Conservation (phyloP, 2,888 invertebrate genomes). For the Drosophila koepferae region DNA sequence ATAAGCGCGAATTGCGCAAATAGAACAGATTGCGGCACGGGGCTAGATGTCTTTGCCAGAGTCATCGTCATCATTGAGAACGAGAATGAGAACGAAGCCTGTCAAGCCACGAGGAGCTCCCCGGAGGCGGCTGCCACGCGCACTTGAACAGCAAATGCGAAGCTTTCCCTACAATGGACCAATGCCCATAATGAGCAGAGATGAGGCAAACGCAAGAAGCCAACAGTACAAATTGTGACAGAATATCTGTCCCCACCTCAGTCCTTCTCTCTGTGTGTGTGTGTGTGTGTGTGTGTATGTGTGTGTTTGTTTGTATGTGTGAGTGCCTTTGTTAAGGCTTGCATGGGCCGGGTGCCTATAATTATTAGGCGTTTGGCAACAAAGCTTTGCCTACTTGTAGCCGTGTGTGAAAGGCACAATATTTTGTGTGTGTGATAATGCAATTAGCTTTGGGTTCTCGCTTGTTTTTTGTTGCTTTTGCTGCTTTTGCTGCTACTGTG, state of each 20-base stretch:
- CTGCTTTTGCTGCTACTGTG: conserved; percentile 38
- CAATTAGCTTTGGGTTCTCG: conserved; percentile 65
- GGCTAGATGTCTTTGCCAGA: conserved; percentile 46
- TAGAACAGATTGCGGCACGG: conserved; percentile 55
- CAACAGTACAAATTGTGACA: conserved; percentile 48
- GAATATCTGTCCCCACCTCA: conserved; percentile 11
- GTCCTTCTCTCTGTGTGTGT: not conserved
- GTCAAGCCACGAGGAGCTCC: conserved; percentile 61
- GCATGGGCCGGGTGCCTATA: conserved; percentile 46
- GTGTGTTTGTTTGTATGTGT: conserved; percentile 12
- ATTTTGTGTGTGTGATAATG: conserved; percentile 47
- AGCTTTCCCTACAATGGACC: conserved; percentile 54
- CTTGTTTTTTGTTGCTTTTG: conserved; percentile 27
- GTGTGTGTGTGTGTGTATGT: conserved; percentile 5
- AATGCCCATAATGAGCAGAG: conserved; percentile 36
- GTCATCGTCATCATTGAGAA: conserved; percentile 13
- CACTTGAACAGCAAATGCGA: conserved; percentile 64
- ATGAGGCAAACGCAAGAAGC: conserved; percentile 45
- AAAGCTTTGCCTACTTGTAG: conserved; percentile 58
- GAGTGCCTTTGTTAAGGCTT: conserved; percentile 39
- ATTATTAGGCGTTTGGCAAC: conserved; percentile 70
- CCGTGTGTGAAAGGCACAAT: conserved; percentile 25
- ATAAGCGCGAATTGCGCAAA: conserved; percentile 79
- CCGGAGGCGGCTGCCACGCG: conserved; percentile 72
- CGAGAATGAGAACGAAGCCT: conserved; percentile 34